phyloP scores from a whole-genome alignment of 2,113 vertebrate species.

The Phylloscopus trochiloides region DNA sequence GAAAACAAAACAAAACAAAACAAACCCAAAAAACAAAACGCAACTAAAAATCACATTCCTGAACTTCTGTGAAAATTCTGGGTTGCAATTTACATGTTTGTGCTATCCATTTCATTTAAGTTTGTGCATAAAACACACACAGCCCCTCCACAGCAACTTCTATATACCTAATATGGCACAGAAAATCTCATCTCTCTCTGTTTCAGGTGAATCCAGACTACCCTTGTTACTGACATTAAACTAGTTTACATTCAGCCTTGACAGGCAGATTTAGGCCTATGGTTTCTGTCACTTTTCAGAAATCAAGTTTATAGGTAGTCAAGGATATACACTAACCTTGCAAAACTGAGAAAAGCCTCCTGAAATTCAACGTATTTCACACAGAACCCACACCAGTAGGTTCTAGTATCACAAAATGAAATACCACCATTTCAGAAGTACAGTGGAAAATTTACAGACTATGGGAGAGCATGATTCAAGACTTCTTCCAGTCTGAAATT shows the following conservation, averaged over 20 bases:
- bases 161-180: not conserved
- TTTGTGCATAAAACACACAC: not conserved
- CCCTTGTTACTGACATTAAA: not conserved
- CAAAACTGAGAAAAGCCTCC: not conserved
- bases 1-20: not conserved
- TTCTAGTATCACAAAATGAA: not conserved
- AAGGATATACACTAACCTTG: not conserved
- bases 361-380: not conserved
- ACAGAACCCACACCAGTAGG: not conserved
- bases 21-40: no score
- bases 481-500: not conserved
- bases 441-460: not conserved
- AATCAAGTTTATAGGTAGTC: not conserved
- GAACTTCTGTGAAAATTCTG: not conserved
- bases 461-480: not conserved
- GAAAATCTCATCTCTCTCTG: not conserved
- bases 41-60: not conserved
- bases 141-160: not conserved
- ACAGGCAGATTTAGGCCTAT: not conserved
- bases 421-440: not conserved
- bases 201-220: not conserved
- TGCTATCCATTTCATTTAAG: not conserved
- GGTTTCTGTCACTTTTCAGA: not conserved
- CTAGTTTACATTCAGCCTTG: not conserved
- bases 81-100: not conserved